Conservation (phyloP, 2,797 vertebrate genomes). For the Decapterus maruadsi region DNA sequence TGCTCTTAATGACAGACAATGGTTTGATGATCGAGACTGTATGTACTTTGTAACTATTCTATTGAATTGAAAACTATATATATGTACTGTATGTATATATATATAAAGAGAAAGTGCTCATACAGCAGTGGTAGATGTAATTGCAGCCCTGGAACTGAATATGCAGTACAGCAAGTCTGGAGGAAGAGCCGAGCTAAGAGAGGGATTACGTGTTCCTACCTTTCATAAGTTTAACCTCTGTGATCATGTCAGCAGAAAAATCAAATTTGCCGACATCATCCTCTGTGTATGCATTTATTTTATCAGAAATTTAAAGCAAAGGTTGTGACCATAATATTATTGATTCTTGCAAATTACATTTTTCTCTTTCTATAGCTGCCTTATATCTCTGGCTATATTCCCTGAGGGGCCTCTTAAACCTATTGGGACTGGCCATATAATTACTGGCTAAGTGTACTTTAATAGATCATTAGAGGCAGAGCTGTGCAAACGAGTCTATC, state of each 20-base stretch:
- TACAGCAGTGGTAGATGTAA: slow-evolving; percentile 15
- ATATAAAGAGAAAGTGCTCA: not conserved
- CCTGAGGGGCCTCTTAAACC: slow-evolving; percentile 57
- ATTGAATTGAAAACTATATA: slow-evolving; percentile 10
- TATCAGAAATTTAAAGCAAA: slow-evolving; percentile 30
- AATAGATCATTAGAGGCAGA: slow-evolving; percentile 80
- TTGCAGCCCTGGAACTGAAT: slow-evolving; percentile 25
- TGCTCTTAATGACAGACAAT: slow-evolving; percentile 49
- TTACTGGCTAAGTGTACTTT: slow-evolving; percentile 78
- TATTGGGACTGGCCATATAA: slow-evolving; percentile 73
- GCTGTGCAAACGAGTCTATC: slow-evolving; percentile 72
- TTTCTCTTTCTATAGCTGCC: slow-evolving; percentile 2
- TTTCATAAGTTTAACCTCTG: slow-evolving; percentile 23
- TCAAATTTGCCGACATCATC: slow-evolving; percentile 10
- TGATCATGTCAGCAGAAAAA: slow-evolving; percentile 26
- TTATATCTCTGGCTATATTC: slow-evolving; percentile 40
- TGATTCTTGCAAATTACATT: slow-evolving; percentile 22
- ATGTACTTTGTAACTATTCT: slow-evolving; percentile 25
- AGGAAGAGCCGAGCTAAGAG: slow-evolving; percentile 3
- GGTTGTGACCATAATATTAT: slow-evolving; percentile 6
- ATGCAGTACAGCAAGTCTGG: not conserved
- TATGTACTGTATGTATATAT: too few species aligned
- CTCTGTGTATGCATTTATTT: not conserved
- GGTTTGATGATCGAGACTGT: slow-evolving; percentile 16
- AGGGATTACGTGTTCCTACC: slow-evolving; percentile 34